phyloP scores from a whole-genome alignment of 2,888 invertebrate species.

The Osmoderma eremita region DNA sequence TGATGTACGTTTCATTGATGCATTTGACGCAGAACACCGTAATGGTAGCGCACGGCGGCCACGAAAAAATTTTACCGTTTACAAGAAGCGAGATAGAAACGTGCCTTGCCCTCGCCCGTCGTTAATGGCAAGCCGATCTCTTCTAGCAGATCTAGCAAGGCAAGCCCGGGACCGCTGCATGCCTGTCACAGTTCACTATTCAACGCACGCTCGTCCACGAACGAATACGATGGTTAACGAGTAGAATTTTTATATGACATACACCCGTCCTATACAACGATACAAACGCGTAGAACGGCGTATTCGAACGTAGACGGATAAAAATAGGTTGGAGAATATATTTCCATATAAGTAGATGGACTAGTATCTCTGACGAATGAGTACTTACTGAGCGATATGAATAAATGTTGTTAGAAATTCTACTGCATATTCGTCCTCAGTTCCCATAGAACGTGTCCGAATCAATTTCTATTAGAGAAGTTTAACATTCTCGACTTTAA shows the following conservation, averaged over 20 bases:
- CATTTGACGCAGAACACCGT: slow-evolving; percentile 35
- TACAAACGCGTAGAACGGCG: no score
- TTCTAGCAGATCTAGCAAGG: slow-evolving; percentile 48
- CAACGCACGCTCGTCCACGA: slow-evolving; percentile 52
- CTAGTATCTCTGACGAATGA: no score
- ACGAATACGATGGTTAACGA: slow-evolving; percentile 49
- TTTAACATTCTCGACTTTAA: no score
- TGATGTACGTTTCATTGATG: slow-evolving; percentile 34
- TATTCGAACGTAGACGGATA: no score
- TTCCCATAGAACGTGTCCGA: no score
- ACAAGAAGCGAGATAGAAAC: slow-evolving; percentile 25
- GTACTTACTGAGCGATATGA: no score
- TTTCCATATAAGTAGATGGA: no score
- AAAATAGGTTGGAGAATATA: no score
- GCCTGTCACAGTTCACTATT: slow-evolving; percentile 50
- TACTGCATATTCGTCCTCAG: no score
- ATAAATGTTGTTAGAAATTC: no score
- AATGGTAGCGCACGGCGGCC: slow-evolving; percentile 39
- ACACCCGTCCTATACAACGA: neutral
- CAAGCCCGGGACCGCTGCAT: slow-evolving; percentile 51
- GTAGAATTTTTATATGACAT: slow-evolving; percentile 37
- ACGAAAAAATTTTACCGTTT: slow-evolving; percentile 38
- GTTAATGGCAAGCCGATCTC: slow-evolving; percentile 39
- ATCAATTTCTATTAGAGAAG: no score
- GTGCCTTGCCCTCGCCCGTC: slow-evolving; percentile 41